Percentiles rank a stretch among this genome's conserved stretches.
phyloP scores from a whole-genome alignment of 2,888 invertebrate genomes.

The Hanleya hanleyi region DNA sequence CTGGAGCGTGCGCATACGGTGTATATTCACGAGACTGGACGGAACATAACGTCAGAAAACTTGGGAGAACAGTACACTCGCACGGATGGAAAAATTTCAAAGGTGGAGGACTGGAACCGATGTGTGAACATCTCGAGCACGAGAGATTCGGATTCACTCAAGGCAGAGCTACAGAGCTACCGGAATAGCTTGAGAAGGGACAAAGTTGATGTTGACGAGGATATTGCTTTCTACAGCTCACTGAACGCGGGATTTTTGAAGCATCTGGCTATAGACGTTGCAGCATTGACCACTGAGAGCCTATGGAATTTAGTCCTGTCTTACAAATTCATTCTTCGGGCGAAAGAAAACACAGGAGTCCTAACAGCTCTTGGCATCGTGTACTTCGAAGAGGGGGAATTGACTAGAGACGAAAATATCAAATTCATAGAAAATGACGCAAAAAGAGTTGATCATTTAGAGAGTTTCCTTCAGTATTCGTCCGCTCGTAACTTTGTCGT shows the following conservation, averaged over 20 bases:
- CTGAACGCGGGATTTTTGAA: slow-evolving; percentile 14
- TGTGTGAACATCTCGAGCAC: background rate
- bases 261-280: background rate
- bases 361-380: slow-evolving; percentile 17
- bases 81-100: background rate
- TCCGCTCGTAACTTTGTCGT: background rate
- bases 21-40: background rate
- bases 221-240: slow-evolving; percentile 16
- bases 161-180: background rate
- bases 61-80: background rate
- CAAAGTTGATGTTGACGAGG: background rate
- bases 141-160: background rate
- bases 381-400: slow-evolving; percentile 18
- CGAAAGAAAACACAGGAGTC: slow-evolving; percentile 25
- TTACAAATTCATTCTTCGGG: slow-evolving; percentile 21
- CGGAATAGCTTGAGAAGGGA: background rate
- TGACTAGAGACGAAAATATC: slow-evolving; percentile 8
- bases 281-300: background rate
- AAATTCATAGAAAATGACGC: slow-evolving; percentile 9
- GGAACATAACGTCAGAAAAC: background rate
- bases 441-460: slow-evolving; percentile 14
- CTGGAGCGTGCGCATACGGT: slow-evolving; percentile 22
- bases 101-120: background rate
- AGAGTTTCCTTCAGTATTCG: background rate
- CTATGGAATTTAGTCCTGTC: slow-evolving; percentile 26